Base-by-base conservation (phyloP, 2,113 vertebrate genomes). In the Syngnathus scovelli region DNA sequence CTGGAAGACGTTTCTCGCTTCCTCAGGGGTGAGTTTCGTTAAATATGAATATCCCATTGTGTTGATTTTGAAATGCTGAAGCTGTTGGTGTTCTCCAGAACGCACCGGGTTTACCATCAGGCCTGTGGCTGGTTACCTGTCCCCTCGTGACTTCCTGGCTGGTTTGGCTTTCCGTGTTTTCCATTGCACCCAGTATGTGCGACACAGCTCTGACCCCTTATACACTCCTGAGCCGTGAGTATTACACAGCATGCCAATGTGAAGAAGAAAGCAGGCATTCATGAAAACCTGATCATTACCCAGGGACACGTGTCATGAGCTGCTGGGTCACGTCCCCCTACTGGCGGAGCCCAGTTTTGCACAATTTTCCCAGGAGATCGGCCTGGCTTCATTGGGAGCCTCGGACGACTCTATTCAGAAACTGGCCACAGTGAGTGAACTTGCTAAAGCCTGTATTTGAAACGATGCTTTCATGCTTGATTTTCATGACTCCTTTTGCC, bases 141-240 rank as follows among this genome's bases (percentile, higher is more conserved):
- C 97, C 0, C 96, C 97, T 15, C 91, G 97, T 65, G 97, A 99
- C 78, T 99, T 99, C 87, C 89, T 99, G 76, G 96, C 97, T 67
- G 96, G 96, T 64, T 89, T 99, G 85, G 97, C 97, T 41, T 99
- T 98, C 85, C 92, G 97, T 64, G 96, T 99, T 78, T 99, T 99
- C 77, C 96, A 99, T 88, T 99, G 97, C 77, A 99, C 97, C 65
- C 97, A 99, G 21, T 99, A 99, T 37, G 93, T 99, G 75, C 92
- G 97, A 37, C 97, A 99, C 91, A 96, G 95, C 86, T 95, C 96
- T 0, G 94, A 96, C 69, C 97, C 97, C 1, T 92, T 99, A 49
- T 99, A 99, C 41, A 98, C 97, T n/a, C 97, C 97, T 46, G 97
- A 99, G 80, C 97, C 97, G 97, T 99, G 80, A 99, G 97, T 95